Evolutionary conservation across 2,113 vertebrate species (phyloP).

Genomic region (Brachyistius frenatus): DNA sequence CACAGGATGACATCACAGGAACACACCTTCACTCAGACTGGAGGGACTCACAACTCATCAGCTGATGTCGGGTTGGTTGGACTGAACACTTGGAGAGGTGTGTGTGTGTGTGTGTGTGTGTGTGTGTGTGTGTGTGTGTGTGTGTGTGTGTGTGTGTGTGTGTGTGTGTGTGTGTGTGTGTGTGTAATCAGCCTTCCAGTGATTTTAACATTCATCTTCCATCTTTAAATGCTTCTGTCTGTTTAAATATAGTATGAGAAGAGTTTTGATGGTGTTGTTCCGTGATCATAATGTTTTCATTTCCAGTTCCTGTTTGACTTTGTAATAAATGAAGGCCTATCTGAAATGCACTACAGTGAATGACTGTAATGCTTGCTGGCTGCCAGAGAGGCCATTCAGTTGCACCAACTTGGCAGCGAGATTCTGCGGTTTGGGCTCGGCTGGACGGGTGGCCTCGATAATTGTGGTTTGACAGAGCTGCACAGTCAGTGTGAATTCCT

Average conservation of each 20-base stretch:
- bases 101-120: background rate
- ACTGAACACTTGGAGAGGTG: background rate
- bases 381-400: constrained; percentile 53
- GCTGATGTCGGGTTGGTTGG: background rate
- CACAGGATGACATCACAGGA: background rate
- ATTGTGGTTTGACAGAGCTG: constrained; percentile 62
- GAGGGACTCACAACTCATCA: background rate
- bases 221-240: background rate
- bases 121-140: too few relatives aligned
- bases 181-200: background rate
- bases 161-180: too few relatives aligned
- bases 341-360: constrained; percentile 15
- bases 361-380: constrained; percentile 12
- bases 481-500: constrained; percentile 55
- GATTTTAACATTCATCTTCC: too few relatives aligned
- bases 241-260: background rate
- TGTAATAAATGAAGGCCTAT: constrained; percentile 28
- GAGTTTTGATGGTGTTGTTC: background rate
- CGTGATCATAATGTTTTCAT: background rate
- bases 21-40: background rate
- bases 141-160: background rate
- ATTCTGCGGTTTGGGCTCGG: constrained; percentile 51
- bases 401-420: constrained; percentile 49
- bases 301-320: constrained; percentile 17
- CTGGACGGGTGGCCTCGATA: constrained; percentile 57